Percentiles rank a stretch among this genome's conserved stretches.
These are phyloP conservation scores for Passer domesticus DNA, from an alignment of 2,113 vertebrate genomes.

Conservation along the genomic window DNA sequence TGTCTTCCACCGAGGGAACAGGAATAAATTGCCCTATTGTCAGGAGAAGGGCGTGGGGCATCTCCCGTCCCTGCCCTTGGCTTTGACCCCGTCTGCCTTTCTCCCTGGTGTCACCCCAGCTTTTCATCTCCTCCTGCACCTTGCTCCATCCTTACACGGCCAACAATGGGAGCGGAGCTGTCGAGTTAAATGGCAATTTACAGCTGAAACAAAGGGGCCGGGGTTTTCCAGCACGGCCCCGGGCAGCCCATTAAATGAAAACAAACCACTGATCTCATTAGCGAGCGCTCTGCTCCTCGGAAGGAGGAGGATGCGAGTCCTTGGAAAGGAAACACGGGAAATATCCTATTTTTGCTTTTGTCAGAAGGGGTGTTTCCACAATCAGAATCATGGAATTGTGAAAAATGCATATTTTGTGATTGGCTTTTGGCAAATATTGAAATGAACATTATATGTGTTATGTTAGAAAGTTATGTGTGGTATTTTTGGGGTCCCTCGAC, in stretches of 20 bases:
- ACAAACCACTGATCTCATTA: not conserved
- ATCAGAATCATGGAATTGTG: not conserved
- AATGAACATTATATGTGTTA: too few species aligned
- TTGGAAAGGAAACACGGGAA: not conserved
- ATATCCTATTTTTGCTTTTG: not conserved
- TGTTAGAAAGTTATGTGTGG: too few species aligned
- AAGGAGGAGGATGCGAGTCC: accelerated
- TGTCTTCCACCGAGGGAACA: not conserved
- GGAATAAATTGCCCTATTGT: not conserved
- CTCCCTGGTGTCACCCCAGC: not conserved
- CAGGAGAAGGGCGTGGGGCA: not conserved
- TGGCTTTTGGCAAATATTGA: too few species aligned
- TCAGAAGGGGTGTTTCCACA: not conserved
- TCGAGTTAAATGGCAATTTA: constrained; percentile 30
- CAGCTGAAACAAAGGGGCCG: constrained; percentile 9
- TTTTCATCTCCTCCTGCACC: not conserved
- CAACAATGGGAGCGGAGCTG: not conserved
- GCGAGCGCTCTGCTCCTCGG: not conserved
- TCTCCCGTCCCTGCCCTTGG: constrained; percentile 6
- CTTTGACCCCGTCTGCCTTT: constrained; percentile 11
- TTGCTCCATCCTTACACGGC: not conserved
- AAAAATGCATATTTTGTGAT: too few species aligned
- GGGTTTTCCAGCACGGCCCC: not conserved
- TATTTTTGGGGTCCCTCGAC: too few species aligned
- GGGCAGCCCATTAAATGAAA: not conserved